Evolutionary conservation across 2,888 invertebrate genomes (phyloP).

Genomic region (Leptopterna dolabrata): DNA sequence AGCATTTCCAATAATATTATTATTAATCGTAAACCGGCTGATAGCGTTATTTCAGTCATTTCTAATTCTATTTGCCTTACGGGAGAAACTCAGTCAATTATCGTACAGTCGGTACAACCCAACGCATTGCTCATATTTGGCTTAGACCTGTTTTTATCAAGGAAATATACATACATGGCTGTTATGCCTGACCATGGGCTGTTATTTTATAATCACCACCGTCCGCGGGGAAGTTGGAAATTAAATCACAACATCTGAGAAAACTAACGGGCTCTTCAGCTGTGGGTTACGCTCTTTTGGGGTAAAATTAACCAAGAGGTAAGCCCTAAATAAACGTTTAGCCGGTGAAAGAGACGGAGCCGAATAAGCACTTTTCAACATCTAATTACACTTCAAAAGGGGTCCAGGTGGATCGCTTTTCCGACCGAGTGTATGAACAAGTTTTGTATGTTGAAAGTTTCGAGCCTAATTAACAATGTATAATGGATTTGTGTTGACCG

Average conservation of each 20-base stretch:
- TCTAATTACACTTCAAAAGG: conserved; percentile 6
- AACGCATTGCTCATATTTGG: no score
- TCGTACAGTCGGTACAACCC: no score
- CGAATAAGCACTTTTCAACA: background rate
- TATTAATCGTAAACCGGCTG: no score
- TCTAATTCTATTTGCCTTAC: no score
- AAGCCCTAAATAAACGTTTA: background rate
- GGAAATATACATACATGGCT: no score
- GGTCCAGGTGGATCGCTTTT: conserved; percentile 6
- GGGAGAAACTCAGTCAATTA: no score
- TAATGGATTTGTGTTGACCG: conserved; percentile 5
- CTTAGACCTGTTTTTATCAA: no score
- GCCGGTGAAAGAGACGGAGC: background rate
- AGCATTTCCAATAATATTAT: no score
- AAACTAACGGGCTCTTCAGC: background rate
- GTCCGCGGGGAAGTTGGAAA: background rate
- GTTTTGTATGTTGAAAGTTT: background rate
- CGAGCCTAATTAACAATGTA: background rate
- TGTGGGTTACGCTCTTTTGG: background rate
- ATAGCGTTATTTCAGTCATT: no score
- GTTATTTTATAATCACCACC: background rate
- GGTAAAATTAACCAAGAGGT: background rate
- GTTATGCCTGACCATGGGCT: no score
- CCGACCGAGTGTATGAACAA: background rate
- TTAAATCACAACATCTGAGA: background rate